Conservation (phyloP, 35 echinoderm and acorn worm species). For the Strongylocentrotus purpuratus region DNA sequence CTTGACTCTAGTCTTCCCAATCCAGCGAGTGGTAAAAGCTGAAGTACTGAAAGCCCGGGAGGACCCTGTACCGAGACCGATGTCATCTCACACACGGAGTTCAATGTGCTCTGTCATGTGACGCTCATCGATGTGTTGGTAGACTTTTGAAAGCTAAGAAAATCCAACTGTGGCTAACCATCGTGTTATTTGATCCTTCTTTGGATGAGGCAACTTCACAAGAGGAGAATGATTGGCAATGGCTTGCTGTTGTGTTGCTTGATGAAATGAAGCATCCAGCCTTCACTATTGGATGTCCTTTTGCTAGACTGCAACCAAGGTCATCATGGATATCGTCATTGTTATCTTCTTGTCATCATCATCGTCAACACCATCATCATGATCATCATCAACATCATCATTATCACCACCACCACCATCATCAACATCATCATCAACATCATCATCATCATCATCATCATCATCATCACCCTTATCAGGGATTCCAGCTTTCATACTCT, state of each 20-base stretch:
- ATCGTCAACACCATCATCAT: too few species aligned
- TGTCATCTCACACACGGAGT: conserved; percentile 78
- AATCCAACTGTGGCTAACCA: not conserved
- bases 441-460: too few species aligned
- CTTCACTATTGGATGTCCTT: not conserved
- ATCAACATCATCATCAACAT: too few species aligned
- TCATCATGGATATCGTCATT: not conserved
- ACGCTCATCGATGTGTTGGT: not conserved
- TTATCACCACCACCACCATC: too few species aligned
- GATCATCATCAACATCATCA: too few species aligned
- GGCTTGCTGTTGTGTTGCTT: not conserved
- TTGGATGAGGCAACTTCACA: not conserved
- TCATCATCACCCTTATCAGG: too few species aligned
- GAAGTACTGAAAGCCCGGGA: conserved; percentile 84
- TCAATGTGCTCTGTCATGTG: conserved; percentile 93
- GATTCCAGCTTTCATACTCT: too few species aligned
- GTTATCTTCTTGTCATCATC: not conserved
- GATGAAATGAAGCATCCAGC: not conserved
- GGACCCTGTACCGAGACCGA: conserved; percentile 65
- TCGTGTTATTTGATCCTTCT: not conserved
- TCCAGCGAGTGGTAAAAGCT: conserved; percentile 90
- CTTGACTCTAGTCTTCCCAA: conserved; percentile 47
- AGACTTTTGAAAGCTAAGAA: not conserved
- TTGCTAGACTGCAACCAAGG: not conserved
- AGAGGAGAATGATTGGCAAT: not conserved